Evolutionary conservation across 2,113 vertebrate genomes (phyloP), one percentile per base, ranked within the genome.

Genomic region (Theristicus caerulescens): DNA sequence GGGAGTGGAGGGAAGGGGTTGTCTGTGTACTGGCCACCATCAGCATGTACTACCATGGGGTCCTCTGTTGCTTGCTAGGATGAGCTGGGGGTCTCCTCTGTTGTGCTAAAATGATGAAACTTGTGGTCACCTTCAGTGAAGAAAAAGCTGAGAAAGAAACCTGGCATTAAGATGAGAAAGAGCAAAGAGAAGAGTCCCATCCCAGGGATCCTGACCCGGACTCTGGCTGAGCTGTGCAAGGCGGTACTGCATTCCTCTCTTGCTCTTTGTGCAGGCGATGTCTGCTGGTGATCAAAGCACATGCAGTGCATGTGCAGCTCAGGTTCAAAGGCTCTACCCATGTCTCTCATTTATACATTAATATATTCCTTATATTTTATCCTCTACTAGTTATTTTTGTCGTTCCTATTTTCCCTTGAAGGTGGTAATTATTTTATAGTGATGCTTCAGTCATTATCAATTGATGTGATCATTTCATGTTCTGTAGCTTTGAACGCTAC

Each of bases 281-380:
- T 36, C 71, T 86, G 8, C 44, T 34, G 46, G 40, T 19, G 46
- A 31, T 62, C 38, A 61, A 82, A 78, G 65, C 52, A 5, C 46
- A 13, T 4, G 0, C n/a, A 32, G 36, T 1, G 7, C 40, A n/a
- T 0, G 1, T 55, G 31, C 52, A 72, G n/a, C 46, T 61, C 46
- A 3, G 21, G 26, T 66, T 79, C 59, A 87, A 79, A 83, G 59
- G 17, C 25, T 87, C 6, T 57, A 52, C 13, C 36, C 46, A 9
- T 3, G 2, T 13, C 12, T 65, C 46, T 54, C n/a, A 6, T 32
- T 92, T 58, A 32, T 12, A 65, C 17, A 5, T 31, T 11, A 38
- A 70, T 49, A 13, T 36, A 73, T 77, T 86, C 91, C 72, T 73
- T 61, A 15, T 65, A 3, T 34, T 76, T 76, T 73, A 36, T 61